phyloP scores from a whole-genome alignment of 2,888 invertebrate genomes.

The Polietes domitor region DNA sequence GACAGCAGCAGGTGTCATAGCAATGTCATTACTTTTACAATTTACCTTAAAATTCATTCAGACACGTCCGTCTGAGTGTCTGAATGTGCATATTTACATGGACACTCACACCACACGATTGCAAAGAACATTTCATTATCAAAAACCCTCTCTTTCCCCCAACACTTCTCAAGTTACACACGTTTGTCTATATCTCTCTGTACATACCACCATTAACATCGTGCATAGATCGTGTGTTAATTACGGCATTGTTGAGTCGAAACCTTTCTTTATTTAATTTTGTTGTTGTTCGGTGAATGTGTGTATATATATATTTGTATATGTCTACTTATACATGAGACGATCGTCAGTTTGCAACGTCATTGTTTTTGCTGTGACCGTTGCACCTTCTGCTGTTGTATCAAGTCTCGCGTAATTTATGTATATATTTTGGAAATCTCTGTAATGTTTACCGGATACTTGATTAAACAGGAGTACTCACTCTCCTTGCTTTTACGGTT shows the following conservation, averaged over 20 bases:
- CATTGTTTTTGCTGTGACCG: neutral
- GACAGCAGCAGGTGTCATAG: conserved; percentile 11
- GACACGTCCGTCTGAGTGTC: neutral
- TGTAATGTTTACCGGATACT: too few species aligned
- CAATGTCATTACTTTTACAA: conserved; percentile 57
- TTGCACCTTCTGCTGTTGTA: too few species aligned
- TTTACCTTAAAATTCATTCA: conserved; percentile 13
- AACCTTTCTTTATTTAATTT: conserved; percentile 1
- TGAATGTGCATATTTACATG: conserved; percentile 18
- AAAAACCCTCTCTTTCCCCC: neutral
- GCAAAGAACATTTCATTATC: neutral
- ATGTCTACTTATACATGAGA: neutral
- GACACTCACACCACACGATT: neutral
- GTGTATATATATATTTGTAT: neutral
- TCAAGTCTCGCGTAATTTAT: too few species aligned
- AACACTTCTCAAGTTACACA: neutral
- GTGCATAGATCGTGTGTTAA: too few species aligned
- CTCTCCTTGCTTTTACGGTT: too few species aligned
- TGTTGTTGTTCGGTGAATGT: neutral
- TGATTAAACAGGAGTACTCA: too few species aligned
- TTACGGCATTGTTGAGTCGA: conserved; percentile 11
- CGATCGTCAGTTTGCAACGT: conserved; percentile 30
- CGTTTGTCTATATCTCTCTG: neutral
- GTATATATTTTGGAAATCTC: too few species aligned
- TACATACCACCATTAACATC: neutral